Evolutionary conservation across 2,797 vertebrate genomes (phyloP).

Genomic region (Schizopygopsis malacanthus): DNA sequence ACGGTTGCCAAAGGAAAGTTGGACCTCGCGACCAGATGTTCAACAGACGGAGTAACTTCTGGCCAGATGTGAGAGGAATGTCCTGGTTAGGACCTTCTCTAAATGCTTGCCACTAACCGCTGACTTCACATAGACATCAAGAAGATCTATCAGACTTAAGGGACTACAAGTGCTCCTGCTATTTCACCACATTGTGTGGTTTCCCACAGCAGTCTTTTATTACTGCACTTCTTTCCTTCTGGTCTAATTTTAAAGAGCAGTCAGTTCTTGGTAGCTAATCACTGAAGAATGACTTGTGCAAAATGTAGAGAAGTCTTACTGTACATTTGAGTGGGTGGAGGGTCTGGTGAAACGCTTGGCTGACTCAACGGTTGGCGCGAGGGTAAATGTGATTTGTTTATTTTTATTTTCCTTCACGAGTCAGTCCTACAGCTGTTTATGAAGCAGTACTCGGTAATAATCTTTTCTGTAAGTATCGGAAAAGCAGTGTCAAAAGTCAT

Average conservation of each 20-base stretch:
- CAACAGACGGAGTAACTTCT: slow-evolving; percentile 47
- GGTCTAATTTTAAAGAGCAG: slow-evolving; percentile 32
- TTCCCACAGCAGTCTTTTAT: slow-evolving; percentile 28
- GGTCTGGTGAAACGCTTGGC: slow-evolving; percentile 44
- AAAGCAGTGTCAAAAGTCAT: too few species aligned
- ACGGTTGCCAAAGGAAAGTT: slow-evolving; percentile 26
- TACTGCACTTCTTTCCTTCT: slow-evolving; percentile 19
- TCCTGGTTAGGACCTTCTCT: slow-evolving; percentile 47
- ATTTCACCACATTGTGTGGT: slow-evolving; percentile 33
- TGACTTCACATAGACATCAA: slow-evolving; percentile 49
- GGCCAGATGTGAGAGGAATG: slow-evolving; percentile 54
- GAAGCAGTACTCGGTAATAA: background rate
- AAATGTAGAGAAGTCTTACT: slow-evolving; percentile 26
- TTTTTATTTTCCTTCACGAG: background rate
- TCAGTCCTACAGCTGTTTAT: background rate
- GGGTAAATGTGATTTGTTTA: slow-evolving; percentile 14
- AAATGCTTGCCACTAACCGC: slow-evolving; percentile 38
- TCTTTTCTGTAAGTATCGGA: background rate
- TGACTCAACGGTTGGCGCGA: slow-evolving; percentile 20
- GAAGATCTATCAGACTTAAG: slow-evolving; percentile 41
- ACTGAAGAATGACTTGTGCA: slow-evolving; percentile 14
- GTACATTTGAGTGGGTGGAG: slow-evolving; percentile 43
- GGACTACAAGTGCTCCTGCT: slow-evolving; percentile 28
- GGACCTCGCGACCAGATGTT: slow-evolving; percentile 51
- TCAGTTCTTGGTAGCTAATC: slow-evolving; percentile 20